Conservation (phyloP, 2,797 vertebrate genomes). For the Fratercula arctica region DNA sequence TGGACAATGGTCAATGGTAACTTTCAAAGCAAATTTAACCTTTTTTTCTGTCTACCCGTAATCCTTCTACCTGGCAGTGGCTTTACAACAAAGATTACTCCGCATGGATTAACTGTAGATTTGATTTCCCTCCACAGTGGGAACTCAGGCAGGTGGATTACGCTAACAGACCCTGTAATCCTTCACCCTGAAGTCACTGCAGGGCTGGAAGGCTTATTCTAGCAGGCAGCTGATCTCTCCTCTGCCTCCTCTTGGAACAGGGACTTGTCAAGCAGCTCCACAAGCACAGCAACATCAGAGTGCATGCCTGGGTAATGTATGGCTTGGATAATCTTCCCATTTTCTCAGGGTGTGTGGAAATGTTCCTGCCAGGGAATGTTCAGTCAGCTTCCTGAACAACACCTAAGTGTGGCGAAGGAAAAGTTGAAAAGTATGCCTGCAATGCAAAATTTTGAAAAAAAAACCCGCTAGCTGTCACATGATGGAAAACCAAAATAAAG, state of each 20-base stretch:
- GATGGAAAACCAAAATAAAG: neutral
- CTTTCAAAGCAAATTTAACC: slow-evolving; percentile 7
- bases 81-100: neutral
- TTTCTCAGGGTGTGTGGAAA: neutral
- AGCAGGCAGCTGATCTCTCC: neutral
- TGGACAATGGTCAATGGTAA: neutral
- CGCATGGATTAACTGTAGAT: neutral
- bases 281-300: neutral
- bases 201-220: neutral
- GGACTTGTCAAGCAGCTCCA: neutral
- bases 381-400: neutral
- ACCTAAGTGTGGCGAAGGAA: neutral
- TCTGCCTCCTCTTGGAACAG: neutral
- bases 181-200: neutral
- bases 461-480: accelerated
- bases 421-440: neutral
- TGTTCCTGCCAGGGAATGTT: neutral
- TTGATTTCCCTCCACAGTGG: neutral
- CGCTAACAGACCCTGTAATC: neutral
- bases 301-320: neutral
- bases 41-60: slow-evolving; percentile 27
- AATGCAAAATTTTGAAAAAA: neutral
- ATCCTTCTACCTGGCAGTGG: neutral
- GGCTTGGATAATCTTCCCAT: neutral
- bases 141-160: neutral